Base-by-base conservation (phyloP, 2,888 invertebrate genomes). In the Elysia crispata region DNA sequence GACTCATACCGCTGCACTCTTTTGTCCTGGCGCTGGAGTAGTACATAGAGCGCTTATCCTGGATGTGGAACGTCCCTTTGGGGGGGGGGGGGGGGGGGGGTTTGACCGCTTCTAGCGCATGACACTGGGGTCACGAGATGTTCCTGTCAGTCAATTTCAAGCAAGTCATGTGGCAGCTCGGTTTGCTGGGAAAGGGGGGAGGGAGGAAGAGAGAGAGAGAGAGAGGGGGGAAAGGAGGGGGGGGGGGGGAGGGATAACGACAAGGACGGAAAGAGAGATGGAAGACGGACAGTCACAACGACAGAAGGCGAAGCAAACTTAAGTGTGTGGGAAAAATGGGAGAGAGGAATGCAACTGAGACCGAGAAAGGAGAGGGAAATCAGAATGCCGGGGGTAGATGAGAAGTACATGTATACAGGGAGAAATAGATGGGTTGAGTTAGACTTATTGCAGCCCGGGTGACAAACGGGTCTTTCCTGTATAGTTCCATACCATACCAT, bases 261-360 rank as follows among this genome's bases (percentile, higher is more conserved):
- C 31, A 60, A 13, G 31, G n/a, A 62, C n/a, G 62, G 62, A 33
- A 23, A 62, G 60, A 62, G 33, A 62, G 75, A 62, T 23, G 23
- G 75, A 41, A 41, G 33, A 75, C 23, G 23, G 31, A 41, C 41
- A 41, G 41, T 31, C 31, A 62, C 33, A 54, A 1, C 11, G 41
- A 28, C 60, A 30, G 62, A 20, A n/a, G 33, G 5, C 3, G 41
- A 41, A n/a, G n/a, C n/a, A n/a, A n/a, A n/a, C n/a, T n/a, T n/a
- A n/a, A n/a, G n/a, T n/a, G n/a, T n/a, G n/a, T n/a, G 41, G 11
- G 41, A 41, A 11, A 41, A 11, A 41, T 41, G 33, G 20, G 18
- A 18, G 18, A 20, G 31, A 33, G 20, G 13, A 41, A 18, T 30
- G 41, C 13, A 31, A 23, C 18, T 23, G 70, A 23, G 23, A 33